Evolutionary conservation across 1,140 invertebrate genomes (phyloP), one percentile per base, ranked within the genome.

Genomic region (Solen grandis): DNA sequence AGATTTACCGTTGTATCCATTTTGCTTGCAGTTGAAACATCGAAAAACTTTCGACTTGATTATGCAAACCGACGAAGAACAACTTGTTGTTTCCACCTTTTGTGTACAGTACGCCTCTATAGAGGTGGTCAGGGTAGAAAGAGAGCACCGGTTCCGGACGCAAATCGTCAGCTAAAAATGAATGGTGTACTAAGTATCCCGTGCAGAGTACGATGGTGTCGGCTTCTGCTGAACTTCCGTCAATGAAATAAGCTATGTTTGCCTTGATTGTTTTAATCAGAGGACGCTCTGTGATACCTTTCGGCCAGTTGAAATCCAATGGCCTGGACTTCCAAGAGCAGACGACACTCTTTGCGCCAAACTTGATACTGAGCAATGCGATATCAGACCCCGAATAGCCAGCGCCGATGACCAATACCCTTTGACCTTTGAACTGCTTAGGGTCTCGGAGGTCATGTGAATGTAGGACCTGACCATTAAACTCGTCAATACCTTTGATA

Each of bases 401-500:
- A 13, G 25, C 14, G 3, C 63, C 63, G 10, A 66, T 22, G n/a
- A 66, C 16, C 8, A 66, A 25, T 5, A 66, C 22, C 16, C 2
- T 38, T 46, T 66, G 31, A 41, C 27, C 27, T n/a, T 38, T 66
- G 27, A 66, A 66, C 3, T 36, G 25, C 8, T 2, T n/a, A 38
- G 13, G 16, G 5, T 33, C 38, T 5, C 36, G 14, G 33, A 66
- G 41, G 63, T 66, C 16, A n/a, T 66, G 63, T 4, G 63, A 36
- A 41, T 66, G 63, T 5, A 66, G 4, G 3, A 66, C 33, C 2
- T 33, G 8, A 16, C 69, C 69, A 31, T n/a, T 25, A 35, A 57
- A 73, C 8, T 29, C 59, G 5, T 55, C 69, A 36, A 73, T 31
- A 13, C 70, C 69, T 5, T 41, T 41, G 52, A 73, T 22, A 22